Percentiles rank a stretch among this genome's conserved stretches.
Evolutionary conservation across 2,113 vertebrate species (phyloP).

Genomic region (Larimichthys crocea): DNA sequence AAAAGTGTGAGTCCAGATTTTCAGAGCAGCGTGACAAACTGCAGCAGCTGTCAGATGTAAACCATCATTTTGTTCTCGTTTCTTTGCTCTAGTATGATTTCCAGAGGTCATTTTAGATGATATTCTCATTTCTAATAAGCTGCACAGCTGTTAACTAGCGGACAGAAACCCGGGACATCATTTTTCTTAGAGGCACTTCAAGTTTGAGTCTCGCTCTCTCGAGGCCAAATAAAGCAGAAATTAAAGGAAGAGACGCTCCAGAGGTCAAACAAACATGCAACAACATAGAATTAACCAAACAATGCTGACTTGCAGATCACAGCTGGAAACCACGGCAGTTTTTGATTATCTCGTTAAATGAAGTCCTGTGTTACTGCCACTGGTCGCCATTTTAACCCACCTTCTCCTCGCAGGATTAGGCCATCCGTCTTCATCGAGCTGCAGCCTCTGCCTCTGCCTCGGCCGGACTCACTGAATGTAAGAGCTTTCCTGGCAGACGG

Average conservation of each 20-base stretch:
- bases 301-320: neutral
- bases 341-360: constrained; percentile 32
- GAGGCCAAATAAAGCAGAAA: neutral
- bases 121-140: neutral
- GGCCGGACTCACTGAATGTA: neutral
- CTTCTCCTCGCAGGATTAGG: constrained; percentile 31
- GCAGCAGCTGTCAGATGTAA: neutral
- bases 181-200: neutral
- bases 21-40: neutral
- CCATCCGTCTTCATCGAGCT: constrained; percentile 56
- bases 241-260: neutral
- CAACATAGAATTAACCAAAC: neutral
- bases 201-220: neutral
- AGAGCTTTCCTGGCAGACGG: constrained; percentile 59
- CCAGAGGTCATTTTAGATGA: neutral
- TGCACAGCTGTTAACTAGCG: neutral
- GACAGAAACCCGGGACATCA: neutral
- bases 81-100: neutral
- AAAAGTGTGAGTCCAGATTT: neutral
- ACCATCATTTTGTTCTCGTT: neutral
- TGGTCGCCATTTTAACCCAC: constrained; percentile 18
- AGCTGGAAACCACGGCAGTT: neutral
- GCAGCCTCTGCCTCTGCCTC: constrained; percentile 43
- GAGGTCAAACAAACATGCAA: neutral
- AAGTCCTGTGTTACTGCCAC: neutral